Evolutionary conservation across 2,797 vertebrate species (phyloP).

Genomic region (Etheostoma perlongum): DNA sequence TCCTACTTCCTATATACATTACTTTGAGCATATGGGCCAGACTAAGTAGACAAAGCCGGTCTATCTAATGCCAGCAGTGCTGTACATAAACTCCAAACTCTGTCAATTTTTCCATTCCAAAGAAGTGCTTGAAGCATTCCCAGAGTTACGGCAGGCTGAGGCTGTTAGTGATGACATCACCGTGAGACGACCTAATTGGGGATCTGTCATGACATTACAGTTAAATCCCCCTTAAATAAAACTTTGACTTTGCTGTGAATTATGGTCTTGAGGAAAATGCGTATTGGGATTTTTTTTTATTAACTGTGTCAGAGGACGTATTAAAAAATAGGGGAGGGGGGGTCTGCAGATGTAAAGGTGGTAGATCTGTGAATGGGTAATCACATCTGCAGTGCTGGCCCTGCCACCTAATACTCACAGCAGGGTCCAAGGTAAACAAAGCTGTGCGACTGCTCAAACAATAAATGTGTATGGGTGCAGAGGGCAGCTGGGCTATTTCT

Average conservation of each 20-base stretch:
- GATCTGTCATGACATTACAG: constrained; percentile 66
- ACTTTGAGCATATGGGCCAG: constrained; percentile 45
- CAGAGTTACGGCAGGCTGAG: constrained; percentile 55
- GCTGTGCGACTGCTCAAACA: constrained; percentile 85
- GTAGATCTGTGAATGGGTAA: constrained; percentile 79
- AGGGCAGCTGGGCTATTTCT: constrained; percentile 71
- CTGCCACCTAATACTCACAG: constrained; percentile 85
- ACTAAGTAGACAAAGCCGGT: constrained; percentile 55
- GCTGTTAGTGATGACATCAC: constrained; percentile 66
- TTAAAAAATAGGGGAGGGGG: constrained; percentile 29
- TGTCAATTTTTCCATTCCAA: constrained; percentile 66
- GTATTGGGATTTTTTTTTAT: constrained; percentile 66
- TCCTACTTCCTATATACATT: constrained; percentile 48
- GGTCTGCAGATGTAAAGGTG: constrained; percentile 26
- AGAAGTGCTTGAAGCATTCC: constrained; percentile 66
- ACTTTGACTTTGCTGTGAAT: constrained; percentile 60
- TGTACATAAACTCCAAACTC: constrained; percentile 56
- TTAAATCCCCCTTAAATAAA: constrained; percentile 57
- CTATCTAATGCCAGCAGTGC: constrained; percentile 53
- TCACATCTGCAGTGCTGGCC: constrained; percentile 80
- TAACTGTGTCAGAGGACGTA: constrained; percentile 81
- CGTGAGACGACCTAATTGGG: constrained; percentile 67
- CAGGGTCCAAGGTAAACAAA: constrained; percentile 89
- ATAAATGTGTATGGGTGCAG: constrained; percentile 77
- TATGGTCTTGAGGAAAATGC: constrained; percentile 55